Percentiles rank a stretch among this genome's conserved stretches.
Evolutionary conservation across 2,797 vertebrate genomes (phyloP).

Genomic region (Pygocentrus nattereri): DNA sequence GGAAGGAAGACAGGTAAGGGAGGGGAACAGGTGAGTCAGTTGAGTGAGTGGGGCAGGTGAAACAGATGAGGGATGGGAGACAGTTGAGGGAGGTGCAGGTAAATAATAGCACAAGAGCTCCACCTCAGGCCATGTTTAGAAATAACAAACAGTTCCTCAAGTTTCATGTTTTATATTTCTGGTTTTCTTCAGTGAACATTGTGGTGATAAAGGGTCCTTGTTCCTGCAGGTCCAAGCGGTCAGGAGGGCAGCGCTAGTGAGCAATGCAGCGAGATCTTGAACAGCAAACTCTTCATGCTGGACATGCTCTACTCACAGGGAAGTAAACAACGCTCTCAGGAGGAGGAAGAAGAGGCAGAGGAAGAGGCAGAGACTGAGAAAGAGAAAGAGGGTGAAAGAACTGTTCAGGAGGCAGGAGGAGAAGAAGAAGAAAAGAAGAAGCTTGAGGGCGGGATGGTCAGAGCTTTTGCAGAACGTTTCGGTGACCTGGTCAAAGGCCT

Average conservation of each 20-base stretch:
- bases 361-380: slow-evolving; percentile 74
- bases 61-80: no score
- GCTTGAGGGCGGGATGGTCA: slow-evolving; percentile 80
- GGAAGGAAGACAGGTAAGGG: no score
- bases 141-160: no score
- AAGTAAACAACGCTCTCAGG: slow-evolving; percentile 84
- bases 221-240: slow-evolving; percentile 77
- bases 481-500: slow-evolving; percentile 86
- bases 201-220: not conserved
- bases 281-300: slow-evolving; percentile 95
- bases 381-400: slow-evolving; percentile 67
- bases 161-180: no score
- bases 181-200: no score
- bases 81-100: no score
- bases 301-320: slow-evolving; percentile 97
- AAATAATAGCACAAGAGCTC: no score
- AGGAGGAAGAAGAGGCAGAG: slow-evolving; percentile 82
- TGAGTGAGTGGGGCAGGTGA: no score
- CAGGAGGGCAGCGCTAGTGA: slow-evolving; percentile 83
- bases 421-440: slow-evolving; percentile 68
- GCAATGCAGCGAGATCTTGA: slow-evolving; percentile 89
- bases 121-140: no score
- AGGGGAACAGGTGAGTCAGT: no score
- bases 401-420: slow-evolving; percentile 65
- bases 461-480: slow-evolving; percentile 89